These are phyloP conservation scores for Lasiurus cinereus DNA, from an alignment of 2,113 vertebrate genomes.

Conservation along the genomic window DNA sequence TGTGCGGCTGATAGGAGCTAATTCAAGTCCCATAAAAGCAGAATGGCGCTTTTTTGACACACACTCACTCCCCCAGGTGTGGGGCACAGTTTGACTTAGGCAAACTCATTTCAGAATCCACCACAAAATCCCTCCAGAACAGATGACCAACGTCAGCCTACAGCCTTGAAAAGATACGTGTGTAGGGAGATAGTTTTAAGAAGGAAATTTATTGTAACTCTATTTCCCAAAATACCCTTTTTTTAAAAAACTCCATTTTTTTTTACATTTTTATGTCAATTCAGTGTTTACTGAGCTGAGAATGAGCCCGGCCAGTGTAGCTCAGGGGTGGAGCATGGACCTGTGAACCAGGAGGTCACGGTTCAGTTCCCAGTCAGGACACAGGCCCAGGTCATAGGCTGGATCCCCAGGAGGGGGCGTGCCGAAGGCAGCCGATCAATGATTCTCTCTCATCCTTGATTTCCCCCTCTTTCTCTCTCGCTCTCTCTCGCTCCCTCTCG, in stretches of 20 bases:
- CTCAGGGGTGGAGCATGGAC: too few species aligned
- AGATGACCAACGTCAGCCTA: conserved; percentile 67
- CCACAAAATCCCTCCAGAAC: conserved; percentile 44
- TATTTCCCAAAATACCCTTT: conserved; percentile 54
- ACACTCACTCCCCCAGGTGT: conserved; percentile 35
- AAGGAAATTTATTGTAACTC: conserved; percentile 57
- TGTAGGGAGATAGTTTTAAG: conserved; percentile 22
- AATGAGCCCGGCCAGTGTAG: background rate
- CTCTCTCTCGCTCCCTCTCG: too few species aligned
- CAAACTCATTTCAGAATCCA: conserved; percentile 65
- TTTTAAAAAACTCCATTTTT: background rate
- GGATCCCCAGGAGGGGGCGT: too few species aligned
- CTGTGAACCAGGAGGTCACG: too few species aligned
- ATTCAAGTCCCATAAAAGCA: conserved; percentile 22
- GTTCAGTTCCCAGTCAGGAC: too few species aligned
- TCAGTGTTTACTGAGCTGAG: background rate
- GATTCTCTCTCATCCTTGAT: too few species aligned
- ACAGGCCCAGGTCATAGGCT: too few species aligned
- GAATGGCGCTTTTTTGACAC: conserved; percentile 5
- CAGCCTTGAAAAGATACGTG: conserved; percentile 56
- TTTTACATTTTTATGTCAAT: background rate
- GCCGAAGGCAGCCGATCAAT: too few species aligned
- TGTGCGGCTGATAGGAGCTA: background rate
- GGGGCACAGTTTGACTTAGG: conserved; percentile 67
- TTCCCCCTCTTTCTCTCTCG: too few species aligned